These are phyloP conservation scores for Yponomeuta sedellus DNA, from an alignment of 2,888 invertebrate species.

Conservation along the genomic window DNA sequence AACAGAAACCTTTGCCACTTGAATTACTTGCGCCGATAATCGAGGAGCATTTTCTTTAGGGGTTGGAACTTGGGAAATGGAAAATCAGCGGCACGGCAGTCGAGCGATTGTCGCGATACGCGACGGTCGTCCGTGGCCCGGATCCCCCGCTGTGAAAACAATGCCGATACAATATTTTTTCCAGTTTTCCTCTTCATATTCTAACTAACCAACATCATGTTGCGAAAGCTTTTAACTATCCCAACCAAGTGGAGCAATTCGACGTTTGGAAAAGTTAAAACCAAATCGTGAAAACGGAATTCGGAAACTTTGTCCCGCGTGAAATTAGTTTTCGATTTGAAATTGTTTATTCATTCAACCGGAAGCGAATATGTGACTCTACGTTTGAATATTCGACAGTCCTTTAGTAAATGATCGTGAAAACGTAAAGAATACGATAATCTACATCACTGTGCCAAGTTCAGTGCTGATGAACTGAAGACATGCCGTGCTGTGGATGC, in stretches of 20 bases:
- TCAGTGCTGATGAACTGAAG: neutral
- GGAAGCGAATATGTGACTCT: neutral
- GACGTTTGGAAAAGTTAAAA: neutral
- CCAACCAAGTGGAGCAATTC: neutral
- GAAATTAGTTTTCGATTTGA: neutral
- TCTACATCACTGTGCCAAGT: neutral
- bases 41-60: neutral
- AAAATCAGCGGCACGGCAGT: neutral
- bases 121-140: neutral
- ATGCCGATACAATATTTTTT: neutral
- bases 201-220: too few species aligned
- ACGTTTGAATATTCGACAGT: neutral
- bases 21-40: neutral
- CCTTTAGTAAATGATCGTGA: neutral
- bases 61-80: neutral
- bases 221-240: too few species aligned
- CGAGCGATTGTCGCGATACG: neutral
- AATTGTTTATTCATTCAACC: neutral
- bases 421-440: neutral
- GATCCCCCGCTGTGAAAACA: neutral
- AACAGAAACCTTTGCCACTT: neutral
- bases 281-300: neutral
- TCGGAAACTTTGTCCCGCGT: neutral
- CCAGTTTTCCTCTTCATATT: neutral
- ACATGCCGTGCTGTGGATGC: constrained; percentile 70